A percentile compares a stretch with the other conserved stretches of the same genome.
These are phyloP conservation scores for Linhomoeus sp. DNA, from an alignment of 2,888 invertebrate genomes.

Conservation along the genomic window DNA sequence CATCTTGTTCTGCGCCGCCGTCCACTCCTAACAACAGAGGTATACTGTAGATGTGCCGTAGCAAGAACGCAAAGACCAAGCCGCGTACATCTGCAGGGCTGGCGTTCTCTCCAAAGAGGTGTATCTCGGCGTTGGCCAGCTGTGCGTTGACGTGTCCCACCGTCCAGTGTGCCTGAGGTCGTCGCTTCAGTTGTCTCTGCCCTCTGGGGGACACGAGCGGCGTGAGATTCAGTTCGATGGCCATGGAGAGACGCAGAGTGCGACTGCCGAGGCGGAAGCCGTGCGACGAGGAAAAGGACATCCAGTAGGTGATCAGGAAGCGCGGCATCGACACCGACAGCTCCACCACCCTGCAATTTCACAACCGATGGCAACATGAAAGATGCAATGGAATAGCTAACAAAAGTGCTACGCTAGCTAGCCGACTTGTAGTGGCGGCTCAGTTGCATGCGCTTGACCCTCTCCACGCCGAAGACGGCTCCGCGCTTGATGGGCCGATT, in stretches of 20 bases:
- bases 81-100: no score
- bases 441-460: slow-evolving; percentile 67
- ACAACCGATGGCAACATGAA: background rate
- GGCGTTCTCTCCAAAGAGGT: slow-evolving; percentile 37
- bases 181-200: background rate
- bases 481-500: slow-evolving; percentile 85
- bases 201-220: background rate
- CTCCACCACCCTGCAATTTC: slow-evolving; percentile 53
- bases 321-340: slow-evolving; percentile 66
- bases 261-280: slow-evolving; percentile 61
- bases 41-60: no score
- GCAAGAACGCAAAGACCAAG: no score
- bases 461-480: slow-evolving; percentile 57
- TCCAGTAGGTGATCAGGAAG: slow-evolving; percentile 67
- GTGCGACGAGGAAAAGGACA: slow-evolving; percentile 81
- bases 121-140: slow-evolving; percentile 70
- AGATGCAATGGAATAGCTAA: background rate
- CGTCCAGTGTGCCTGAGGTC: slow-evolving; percentile 6
- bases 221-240: background rate
- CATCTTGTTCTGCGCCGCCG: slow-evolving; percentile 6
- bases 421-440: slow-evolving; percentile 50
- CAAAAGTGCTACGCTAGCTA: background rate
- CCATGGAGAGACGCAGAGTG: slow-evolving; percentile 43
- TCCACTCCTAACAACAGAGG: no score
- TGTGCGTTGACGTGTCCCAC: slow-evolving; percentile 63